Percentiles rank a stretch among this genome's conserved stretches.
These are phyloP conservation scores for Solea senegalensis DNA, from an alignment of 2,113 vertebrate genomes.

Conservation along the genomic window DNA sequence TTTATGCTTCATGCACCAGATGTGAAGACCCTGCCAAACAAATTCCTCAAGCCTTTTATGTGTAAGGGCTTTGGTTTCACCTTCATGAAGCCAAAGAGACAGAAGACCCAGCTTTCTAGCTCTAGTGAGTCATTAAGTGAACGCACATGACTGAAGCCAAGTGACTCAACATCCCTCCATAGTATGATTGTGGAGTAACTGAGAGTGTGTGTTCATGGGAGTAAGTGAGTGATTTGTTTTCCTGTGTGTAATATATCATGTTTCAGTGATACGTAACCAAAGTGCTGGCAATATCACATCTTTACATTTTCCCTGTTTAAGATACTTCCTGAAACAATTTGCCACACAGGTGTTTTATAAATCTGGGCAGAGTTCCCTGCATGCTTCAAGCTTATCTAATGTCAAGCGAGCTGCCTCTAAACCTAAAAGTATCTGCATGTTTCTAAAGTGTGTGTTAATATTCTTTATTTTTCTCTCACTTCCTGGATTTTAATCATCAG, in stretches of 20 bases:
- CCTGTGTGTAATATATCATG: not conserved
- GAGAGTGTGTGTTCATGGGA: constrained; percentile 6
- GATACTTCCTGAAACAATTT: constrained; percentile 18
- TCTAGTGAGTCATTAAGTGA: constrained; percentile 32
- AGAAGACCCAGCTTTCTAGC: constrained; percentile 28
- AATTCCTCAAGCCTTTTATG: constrained; percentile 6
- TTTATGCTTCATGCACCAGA: not conserved
- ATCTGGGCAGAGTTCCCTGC: not conserved
- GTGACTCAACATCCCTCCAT: constrained; percentile 24
- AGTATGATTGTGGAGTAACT: constrained; percentile 7
- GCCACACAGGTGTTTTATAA: not conserved
- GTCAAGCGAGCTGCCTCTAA: too few relatives aligned
- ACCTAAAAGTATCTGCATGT: too few relatives aligned
- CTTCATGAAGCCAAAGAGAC: constrained; percentile 19
- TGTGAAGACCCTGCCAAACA: constrained; percentile 21
- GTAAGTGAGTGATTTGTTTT: not conserved
- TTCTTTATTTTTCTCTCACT: too few relatives aligned
- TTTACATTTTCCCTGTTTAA: not conserved
- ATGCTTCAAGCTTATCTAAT: not conserved
- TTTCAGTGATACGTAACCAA: too few relatives aligned
- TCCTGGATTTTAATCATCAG: too few relatives aligned
- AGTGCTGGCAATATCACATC: too few relatives aligned
- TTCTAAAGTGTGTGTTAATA: too few relatives aligned
- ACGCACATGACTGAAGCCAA: constrained; percentile 18
- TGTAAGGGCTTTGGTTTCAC: constrained; percentile 11